A percentile compares a stretch with the other conserved stretches of the same genome.
phyloP scores from a whole-genome alignment of 1,140 invertebrate species.

The Eupeodes corollae region DNA sequence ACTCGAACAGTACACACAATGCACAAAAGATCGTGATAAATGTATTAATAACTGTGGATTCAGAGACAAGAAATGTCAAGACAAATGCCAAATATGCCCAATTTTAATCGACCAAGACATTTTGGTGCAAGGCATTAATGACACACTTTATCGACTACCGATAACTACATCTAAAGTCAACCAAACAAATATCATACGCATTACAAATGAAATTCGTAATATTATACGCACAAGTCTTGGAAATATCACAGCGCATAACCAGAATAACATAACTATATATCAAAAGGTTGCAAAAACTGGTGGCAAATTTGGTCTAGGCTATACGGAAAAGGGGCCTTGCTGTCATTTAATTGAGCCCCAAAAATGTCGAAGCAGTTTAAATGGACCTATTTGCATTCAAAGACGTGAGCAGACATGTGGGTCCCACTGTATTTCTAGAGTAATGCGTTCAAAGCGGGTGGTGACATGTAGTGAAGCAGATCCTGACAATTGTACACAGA shows the following conservation, averaged over 20 bases:
- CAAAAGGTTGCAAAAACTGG: conserved; percentile 26
- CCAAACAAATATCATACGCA: conserved; percentile 25
- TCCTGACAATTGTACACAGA: conserved; percentile 13
- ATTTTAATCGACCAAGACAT: conserved; percentile 19
- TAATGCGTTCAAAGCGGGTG: conserved; percentile 22
- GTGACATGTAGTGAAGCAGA: conserved; percentile 13
- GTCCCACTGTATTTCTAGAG: conserved; percentile 17
- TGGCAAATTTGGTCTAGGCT: conserved; percentile 26
- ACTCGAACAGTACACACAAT: conserved; percentile 22
- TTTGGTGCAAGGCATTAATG: conserved; percentile 26
- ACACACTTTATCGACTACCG: conserved; percentile 12
- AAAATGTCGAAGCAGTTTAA: conserved; percentile 5
- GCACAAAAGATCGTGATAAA: conserved; percentile 13
- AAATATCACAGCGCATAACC: conserved; percentile 12
- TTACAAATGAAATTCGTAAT: conserved; percentile 29
- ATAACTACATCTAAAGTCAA: conserved; percentile 9
- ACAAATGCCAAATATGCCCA: conserved; percentile 21
- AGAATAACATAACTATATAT: conserved; percentile 18
- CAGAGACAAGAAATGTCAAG: conserved; percentile 6
- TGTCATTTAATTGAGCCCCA: conserved; percentile 19
- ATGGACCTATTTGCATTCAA: conserved; percentile 4
- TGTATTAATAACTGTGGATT: conserved; percentile 10
- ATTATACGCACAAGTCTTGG: conserved; percentile 20
- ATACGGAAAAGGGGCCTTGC: conserved; percentile 22
- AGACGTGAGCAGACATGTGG: conserved; percentile 21